A percentile compares a stretch with the other conserved stretches of the same genome.
Evolutionary conservation across 2,888 invertebrate species (phyloP).

Genomic region (Conistra vaccinii): DNA sequence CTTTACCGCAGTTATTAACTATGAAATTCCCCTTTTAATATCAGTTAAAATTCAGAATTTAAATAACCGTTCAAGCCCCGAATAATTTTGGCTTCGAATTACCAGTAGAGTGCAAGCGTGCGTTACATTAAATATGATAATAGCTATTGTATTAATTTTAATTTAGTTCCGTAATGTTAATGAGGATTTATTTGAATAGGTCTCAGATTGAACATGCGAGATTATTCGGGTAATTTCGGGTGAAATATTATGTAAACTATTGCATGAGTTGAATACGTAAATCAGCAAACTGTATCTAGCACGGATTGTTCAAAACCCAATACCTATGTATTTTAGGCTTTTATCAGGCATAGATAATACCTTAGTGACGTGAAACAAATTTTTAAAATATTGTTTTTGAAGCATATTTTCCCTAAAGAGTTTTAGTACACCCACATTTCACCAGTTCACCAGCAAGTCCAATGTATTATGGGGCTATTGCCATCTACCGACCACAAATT

Average conservation of each 20-base stretch:
- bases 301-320: background rate
- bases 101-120: constrained; percentile 9
- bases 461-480: no score
- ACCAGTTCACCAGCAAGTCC: no score
- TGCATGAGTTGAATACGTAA: constrained; percentile 10
- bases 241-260: constrained; percentile 26
- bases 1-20: constrained; percentile 18
- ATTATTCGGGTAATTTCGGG: constrained; percentile 11
- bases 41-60: constrained; percentile 48
- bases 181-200: constrained; percentile 22
- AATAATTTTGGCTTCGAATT: constrained; percentile 20
- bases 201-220: constrained; percentile 17
- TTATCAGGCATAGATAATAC: background rate
- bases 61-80: constrained; percentile 37
- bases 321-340: background rate
- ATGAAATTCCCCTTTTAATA: constrained; percentile 17
- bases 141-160: constrained; percentile 21
- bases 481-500: no score
- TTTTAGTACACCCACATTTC: background rate
- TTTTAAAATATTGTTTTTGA: no score
- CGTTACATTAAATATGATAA: constrained; percentile 27
- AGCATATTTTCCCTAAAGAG: no score
- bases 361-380: background rate
- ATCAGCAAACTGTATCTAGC: background rate
- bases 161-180: constrained; percentile 27